phyloP scores from a whole-genome alignment of 2,888 invertebrate genomes.

The Bedellia somnulentella region DNA sequence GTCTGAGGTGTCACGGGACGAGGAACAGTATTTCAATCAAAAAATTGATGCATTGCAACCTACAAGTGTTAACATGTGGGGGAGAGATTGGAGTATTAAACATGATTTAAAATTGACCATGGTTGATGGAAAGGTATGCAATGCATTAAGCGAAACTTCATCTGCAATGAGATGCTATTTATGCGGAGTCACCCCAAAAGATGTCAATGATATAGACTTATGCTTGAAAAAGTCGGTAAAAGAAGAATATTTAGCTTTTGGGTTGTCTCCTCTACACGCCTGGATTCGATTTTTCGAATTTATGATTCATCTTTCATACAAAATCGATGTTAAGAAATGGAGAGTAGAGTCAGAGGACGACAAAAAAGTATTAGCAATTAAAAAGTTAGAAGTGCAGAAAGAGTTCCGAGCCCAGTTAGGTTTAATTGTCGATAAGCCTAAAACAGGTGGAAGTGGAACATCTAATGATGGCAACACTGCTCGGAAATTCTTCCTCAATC shows the following conservation, averaged over 20 bases:
- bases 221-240: background rate
- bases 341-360: background rate
- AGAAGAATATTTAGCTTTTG: conserved; percentile 11
- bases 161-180: conserved; percentile 11
- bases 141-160: conserved; percentile 9
- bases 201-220: conserved; percentile 1
- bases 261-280: conserved; percentile 8
- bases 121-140: conserved; percentile 2
- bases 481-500: background rate
- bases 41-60: background rate
- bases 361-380: background rate
- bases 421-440: conserved; percentile 2
- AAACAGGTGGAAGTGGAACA: background rate
- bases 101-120: conserved; percentile 1
- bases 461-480: conserved; percentile 2
- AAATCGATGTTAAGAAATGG: conserved; percentile 1
- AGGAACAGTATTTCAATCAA: background rate
- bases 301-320: conserved; percentile 5
- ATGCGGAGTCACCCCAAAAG: background rate
- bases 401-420: background rate
- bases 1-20: background rate
- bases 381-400: background rate
- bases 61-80: background rate
- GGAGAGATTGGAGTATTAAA: background rate
- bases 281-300: conserved; percentile 4